phyloP scores from a whole-genome alignment of 2,113 vertebrate genomes.

The Paradisaea rubra region DNA sequence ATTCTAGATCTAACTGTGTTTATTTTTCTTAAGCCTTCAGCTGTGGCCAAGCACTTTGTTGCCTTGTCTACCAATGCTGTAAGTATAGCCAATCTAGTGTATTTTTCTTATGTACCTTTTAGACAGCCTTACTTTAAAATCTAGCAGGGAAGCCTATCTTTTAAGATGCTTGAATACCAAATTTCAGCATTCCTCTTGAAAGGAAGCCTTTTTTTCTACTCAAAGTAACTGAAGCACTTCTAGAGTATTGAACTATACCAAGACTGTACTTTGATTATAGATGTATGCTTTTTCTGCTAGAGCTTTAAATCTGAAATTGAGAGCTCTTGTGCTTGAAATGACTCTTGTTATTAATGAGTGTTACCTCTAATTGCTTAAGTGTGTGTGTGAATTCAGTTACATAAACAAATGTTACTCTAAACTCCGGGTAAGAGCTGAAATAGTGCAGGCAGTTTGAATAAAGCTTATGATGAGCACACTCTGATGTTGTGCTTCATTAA shows the following conservation, averaged over 20 bases:
- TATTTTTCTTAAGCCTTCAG: conserved; percentile 74
- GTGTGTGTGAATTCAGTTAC: background rate
- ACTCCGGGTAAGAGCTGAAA: background rate
- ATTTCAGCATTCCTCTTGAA: background rate
- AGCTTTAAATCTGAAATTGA: background rate
- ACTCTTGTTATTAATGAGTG: background rate
- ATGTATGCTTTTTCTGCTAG: background rate
- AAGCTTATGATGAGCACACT: background rate
- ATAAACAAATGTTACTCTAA: background rate
- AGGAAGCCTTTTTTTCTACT: background rate
- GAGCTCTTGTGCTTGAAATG: background rate
- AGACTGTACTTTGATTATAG: background rate
- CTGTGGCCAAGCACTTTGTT: conserved; percentile 95
- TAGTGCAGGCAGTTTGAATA: background rate
- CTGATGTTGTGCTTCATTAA: background rate
- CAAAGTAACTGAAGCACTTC: background rate
- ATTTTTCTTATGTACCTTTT: background rate
- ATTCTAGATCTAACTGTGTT: background rate
- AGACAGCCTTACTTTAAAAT: background rate
- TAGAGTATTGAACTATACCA: background rate
- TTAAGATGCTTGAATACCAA: background rate
- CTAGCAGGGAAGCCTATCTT: background rate
- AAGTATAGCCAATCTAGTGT: conserved; percentile 57
- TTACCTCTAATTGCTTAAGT: background rate
- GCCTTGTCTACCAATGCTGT: conserved; percentile 97